Evolutionary conservation across 2,888 invertebrate genomes (phyloP), one percentile per base, ranked within the genome.

Genomic region (Operophtera brumata): DNA sequence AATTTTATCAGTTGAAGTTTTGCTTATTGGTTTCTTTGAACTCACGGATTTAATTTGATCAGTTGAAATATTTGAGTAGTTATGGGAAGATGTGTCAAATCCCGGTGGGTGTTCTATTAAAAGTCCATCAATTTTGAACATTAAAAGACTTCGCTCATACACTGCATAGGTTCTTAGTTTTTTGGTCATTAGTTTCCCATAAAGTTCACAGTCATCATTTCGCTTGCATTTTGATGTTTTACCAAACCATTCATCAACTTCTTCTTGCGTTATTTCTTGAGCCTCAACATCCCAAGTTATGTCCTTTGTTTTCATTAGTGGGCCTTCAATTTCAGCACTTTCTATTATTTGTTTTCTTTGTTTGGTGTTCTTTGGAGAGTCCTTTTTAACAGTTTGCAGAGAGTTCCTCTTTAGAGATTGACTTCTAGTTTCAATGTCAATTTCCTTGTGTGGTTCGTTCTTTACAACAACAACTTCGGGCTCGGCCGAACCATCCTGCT

Each of bases 21-120:
- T 36, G n/a, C n/a, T n/a, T n/a, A n/a, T n/a, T 26, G 26, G 6
- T 26, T 26, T 26, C 2, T 26, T 6, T 26, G 26, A 8, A 7
- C 6, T 26, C 8, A 3, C 9, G 1, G 11, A 5, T 8, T 8
- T n/a, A n/a, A n/a, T n/a, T n/a, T n/a, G n/a, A n/a, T n/a, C n/a
- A n/a, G n/a, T n/a, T n/a, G n/a, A n/a, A n/a, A n/a, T 12, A 37
- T 13, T 37, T 36, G 34, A 12, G 12, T n/a, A 25, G 25, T 34
- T 26, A 30, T 48, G 4, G 3, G 39, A 25, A 14, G 43, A 35
- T 20, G 42, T 47, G 5, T 51, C 30, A 26, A 56, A 51, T 6
- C 56, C 56, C 25, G 56, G 51, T 40, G 51, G 56, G 25, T 56
- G 40, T 28, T 56, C 40, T 40, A 51, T 40, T 12, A 56, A 25